phyloP scores from a whole-genome alignment of 2,797 vertebrate species.

The Otolemur crassicaudatus region DNA sequence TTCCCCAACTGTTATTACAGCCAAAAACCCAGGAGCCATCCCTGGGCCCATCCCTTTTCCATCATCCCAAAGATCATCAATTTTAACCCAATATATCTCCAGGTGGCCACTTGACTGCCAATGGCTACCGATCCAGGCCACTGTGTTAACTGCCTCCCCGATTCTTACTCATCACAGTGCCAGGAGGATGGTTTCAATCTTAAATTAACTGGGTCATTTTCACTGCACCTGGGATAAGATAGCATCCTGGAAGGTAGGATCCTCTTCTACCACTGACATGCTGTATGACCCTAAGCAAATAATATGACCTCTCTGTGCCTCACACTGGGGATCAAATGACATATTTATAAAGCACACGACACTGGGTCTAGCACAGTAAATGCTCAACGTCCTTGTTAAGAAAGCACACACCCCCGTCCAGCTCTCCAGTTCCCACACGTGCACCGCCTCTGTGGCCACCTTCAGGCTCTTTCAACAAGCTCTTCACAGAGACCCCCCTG shows the following conservation, averaged over 20 bases:
- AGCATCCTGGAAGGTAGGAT: neutral
- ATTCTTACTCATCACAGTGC: neutral
- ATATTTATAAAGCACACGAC: fast-evolving
- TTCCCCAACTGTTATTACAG: neutral
- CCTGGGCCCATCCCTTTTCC: neutral
- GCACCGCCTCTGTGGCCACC: neutral
- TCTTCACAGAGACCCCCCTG: neutral
- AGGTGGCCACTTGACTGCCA: neutral
- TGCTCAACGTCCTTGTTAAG: fast-evolving
- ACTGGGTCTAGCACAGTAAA: fast-evolving
- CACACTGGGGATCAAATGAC: neutral
- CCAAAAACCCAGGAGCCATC: neutral
- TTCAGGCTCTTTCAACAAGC: neutral
- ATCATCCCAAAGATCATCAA: neutral
- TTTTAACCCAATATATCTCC: neutral
- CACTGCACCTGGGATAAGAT: neutral
- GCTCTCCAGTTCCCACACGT: fast-evolving
- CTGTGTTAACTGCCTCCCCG: neutral
- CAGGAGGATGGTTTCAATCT: neutral
- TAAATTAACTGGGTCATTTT: neutral
- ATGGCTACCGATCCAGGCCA: neutral
- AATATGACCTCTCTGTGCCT: neutral
- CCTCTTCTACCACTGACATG: fast-evolving
- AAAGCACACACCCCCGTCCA: fast-evolving
- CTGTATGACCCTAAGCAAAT: neutral